Evolutionary conservation across 2,888 invertebrate species (phyloP).

Genomic region (Hydroisotoma schaefferi): DNA sequence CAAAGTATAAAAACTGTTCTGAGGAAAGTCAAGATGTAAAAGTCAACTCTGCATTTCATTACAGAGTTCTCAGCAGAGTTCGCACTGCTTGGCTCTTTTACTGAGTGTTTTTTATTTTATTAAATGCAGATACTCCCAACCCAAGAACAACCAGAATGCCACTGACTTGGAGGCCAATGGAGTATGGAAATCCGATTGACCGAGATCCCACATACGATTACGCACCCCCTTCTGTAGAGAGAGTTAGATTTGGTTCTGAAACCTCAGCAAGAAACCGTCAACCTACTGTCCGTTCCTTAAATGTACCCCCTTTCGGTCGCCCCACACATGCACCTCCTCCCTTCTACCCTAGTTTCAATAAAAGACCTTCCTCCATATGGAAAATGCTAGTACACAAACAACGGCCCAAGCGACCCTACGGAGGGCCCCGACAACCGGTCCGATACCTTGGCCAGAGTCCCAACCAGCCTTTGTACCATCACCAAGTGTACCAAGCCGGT

Average conservation of each 20-base stretch:
- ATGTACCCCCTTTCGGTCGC: slow-evolving; percentile 2
- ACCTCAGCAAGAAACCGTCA: slow-evolving; percentile 15
- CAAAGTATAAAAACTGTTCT: too few relatives aligned
- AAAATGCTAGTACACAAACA: slow-evolving; percentile 43
- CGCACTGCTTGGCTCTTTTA: too few relatives aligned
- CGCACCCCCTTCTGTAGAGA: slow-evolving; percentile 44
- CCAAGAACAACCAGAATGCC: not conserved
- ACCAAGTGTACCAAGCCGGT: slow-evolving; percentile 29
- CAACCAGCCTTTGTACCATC: slow-evolving; percentile 25
- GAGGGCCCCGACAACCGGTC: slow-evolving; percentile 13
- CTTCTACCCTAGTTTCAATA: slow-evolving; percentile 6
- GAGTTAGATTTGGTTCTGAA: slow-evolving; percentile 37
- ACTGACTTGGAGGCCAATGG: slow-evolving; percentile 37
- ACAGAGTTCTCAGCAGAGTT: too few relatives aligned
- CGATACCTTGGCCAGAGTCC: slow-evolving; percentile 26
- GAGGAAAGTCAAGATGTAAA: too few relatives aligned
- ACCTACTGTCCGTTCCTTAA: slow-evolving; percentile 26
- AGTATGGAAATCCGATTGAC: slow-evolving; percentile 42
- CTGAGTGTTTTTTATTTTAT: not conserved
- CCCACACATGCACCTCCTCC: slow-evolving; percentile 18
- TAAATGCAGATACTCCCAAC: not conserved
- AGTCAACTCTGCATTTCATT: too few relatives aligned
- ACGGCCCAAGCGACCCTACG: slow-evolving; percentile 25
- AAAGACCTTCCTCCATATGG: slow-evolving; percentile 36
- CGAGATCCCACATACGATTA: slow-evolving; percentile 47